Percentiles rank a stretch among this genome's conserved stretches.
These are phyloP conservation scores for Phenganax stokvisi DNA, from an alignment of 92 coral and sea anemone genomes.

Conservation along the genomic window DNA sequence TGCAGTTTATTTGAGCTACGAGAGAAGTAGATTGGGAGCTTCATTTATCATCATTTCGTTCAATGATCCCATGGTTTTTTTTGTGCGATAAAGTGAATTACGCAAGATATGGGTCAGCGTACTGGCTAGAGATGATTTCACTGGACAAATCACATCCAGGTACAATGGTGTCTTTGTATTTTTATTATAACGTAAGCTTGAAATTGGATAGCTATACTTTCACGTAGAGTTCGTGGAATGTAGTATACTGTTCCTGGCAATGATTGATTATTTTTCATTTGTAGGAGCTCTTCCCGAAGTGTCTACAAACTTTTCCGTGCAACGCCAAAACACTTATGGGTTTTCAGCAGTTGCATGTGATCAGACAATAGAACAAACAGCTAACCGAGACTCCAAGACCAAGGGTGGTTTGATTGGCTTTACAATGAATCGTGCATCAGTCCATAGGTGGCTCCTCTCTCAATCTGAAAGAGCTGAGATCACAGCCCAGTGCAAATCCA, in stretches of 20 bases:
- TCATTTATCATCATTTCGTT: neutral
- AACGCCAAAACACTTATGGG: conserved; percentile 6
- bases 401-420: neutral
- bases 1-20: neutral
- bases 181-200: neutral
- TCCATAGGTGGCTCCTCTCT: neutral
- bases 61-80: neutral
- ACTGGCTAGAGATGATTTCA: too few species aligned
- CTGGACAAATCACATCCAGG: neutral
- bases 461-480: conserved; percentile 1
- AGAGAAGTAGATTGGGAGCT: conserved; percentile 8
- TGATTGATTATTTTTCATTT: neutral
- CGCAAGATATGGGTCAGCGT: too few species aligned
- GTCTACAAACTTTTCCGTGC: neutral
- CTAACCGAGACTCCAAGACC: too few species aligned
- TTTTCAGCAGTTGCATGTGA: neutral
- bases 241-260: too few species aligned
- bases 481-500: neutral
- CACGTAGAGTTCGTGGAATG: too few species aligned
- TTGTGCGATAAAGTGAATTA: too few species aligned
- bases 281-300: neutral
- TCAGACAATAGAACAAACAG: neutral
- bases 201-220: neutral
- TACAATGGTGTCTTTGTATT: neutral
- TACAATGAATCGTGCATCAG: neutral